Base-by-base conservation (phyloP, 2,113 vertebrate genomes). In the Corythornis cristatus region DNA sequence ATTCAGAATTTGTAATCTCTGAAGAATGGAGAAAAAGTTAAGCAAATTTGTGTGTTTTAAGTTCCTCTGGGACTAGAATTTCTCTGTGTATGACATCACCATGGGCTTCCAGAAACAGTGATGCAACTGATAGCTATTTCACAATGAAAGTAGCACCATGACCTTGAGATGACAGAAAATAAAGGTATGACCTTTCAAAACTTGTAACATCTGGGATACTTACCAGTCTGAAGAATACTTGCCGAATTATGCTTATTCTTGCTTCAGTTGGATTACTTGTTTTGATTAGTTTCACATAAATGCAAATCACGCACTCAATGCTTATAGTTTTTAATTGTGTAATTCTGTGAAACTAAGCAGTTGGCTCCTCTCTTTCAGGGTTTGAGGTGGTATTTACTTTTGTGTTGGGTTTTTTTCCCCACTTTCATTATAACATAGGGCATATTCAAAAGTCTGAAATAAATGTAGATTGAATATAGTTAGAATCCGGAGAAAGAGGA, bases 341-440 rank as follows among this genome's bases (percentile, higher is more conserved):
- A n/a, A n/a, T 68, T 75, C 62, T 58, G 15, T 50, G 53, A 83
- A 91, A 56, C 6, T 28, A 35, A 18, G 6, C 28, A 21, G 50
- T 73, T 83, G 26, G 17, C 7, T 12, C 68, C 21, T 33, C 12
- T 26, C 23, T 79, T 50, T 64, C 48, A 46, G 14, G 5, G 8
- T 62, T 78, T 75, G 20, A 21, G 11, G 26, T 60, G 9, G 7
- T 62, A 12, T 9, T 53, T 66, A 58, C 5, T 6, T 50, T 45
- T 75, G 9, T 37, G 37, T 37, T 37, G 8, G 3, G 29, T 1
- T 7, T 0, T 18, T 0, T 65, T 70, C 62, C 6, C 5, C 9
- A 12, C 9, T 77, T 57, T 67, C 70, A 18, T 25, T 85, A 22
- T 58, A 66, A 45, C 0, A 0, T 40, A 2, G 10, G 7, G 18